Base-by-base conservation (phyloP, 2,113 vertebrate species). In the Pan troglodytes region DNA sequence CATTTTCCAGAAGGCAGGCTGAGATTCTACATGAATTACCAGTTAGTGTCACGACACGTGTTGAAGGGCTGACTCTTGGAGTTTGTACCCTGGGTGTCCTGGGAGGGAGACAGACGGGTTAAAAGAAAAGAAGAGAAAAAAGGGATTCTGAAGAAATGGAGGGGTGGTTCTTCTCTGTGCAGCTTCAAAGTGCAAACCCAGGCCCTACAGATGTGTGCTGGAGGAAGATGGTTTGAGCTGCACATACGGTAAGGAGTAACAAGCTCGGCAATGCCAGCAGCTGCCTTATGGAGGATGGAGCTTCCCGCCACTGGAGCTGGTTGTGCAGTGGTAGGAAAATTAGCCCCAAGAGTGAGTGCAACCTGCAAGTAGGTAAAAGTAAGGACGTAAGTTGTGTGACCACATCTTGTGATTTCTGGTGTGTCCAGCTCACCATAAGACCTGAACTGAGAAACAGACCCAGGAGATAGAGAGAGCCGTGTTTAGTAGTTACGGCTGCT, bases 241-340 rank as follows among this genome's bases (percentile, higher is more conserved):
- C 11, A 14, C 30, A 3, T 12, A 3, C 3, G 2, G 20, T 2
- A 1, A 45, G 59, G 67, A 79, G 32, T 22, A 52, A 17, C 45
- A 1, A 4, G 1, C n/a, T 22, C 25, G 45, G 57, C 38, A 7
- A 40, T 5, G 20, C 16, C 43, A 59, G 50, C 35, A 1, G 20
- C 6, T 32, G 0, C 57, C n/a, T 0, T 0, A 7, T 3, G 5
- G 67, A 6, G 0, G 7, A 40, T 0, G 12, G 16, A 18, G 40
- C 8, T 13, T 75, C 61, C 27, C 38, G 4, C 20, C 73, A 3
- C 2, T 8, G 55, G 5, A 82, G 20, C 38, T 22, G 27, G 22
- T 3, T 4, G n/a, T 25, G 16, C 55, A 84, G 11, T 11, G 8
- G 72, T 11, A 32, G 76, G 18, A 35, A 70, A 88, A 67, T 2